Base-by-base conservation (phyloP, 2,888 invertebrate genomes). In the Mesochorus sp. region DNA sequence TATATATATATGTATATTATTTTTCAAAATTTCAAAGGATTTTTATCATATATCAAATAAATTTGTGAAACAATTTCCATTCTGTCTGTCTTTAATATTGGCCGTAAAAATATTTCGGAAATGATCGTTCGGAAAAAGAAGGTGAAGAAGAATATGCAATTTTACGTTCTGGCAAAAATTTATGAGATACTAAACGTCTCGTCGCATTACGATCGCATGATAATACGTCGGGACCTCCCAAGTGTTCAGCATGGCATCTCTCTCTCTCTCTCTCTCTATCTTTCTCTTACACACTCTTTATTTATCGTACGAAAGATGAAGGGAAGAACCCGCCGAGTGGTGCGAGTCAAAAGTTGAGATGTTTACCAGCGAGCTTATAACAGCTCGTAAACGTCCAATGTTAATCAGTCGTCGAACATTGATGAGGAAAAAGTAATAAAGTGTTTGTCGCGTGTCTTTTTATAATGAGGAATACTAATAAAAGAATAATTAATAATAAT, bases 181-280 rank as follows among this genome's bases (percentile, higher is more conserved):
- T 70, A 70, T 19, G 49, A 49, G 26, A 49, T 19, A 24, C 59
- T 59, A 37, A 59, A 70, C 37, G 47, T 49, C 37, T 26, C 57
- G 24, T 17, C 8, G 70, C 4, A 61, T 70, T 59, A 49, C 59
- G 1, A 34, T 28, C 34, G 17, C 28, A 17, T 59, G 17, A 14
- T 26, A 70, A 34, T 14, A 0, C 17, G 4, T 6, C 0, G 3
- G 39, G 14, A 10, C 39, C 53, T 19, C 14, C 26, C 37, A 17
- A 21, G 3, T 44, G 37, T 39, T 42, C 17, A 17, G 1, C n/a
- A 10, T 66, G 26, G 14, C 24, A 31, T 39, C 6, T 3, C 5
- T 4, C 1, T 4, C 0, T 10, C 17, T 42, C 59, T 28, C 31
- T 21, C 12, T 19, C 10, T 24, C 26, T 14, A 8, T 6, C 55